Base-by-base conservation (phyloP, 2,113 vertebrate species). In the Thalassarche chlororhynchos region DNA sequence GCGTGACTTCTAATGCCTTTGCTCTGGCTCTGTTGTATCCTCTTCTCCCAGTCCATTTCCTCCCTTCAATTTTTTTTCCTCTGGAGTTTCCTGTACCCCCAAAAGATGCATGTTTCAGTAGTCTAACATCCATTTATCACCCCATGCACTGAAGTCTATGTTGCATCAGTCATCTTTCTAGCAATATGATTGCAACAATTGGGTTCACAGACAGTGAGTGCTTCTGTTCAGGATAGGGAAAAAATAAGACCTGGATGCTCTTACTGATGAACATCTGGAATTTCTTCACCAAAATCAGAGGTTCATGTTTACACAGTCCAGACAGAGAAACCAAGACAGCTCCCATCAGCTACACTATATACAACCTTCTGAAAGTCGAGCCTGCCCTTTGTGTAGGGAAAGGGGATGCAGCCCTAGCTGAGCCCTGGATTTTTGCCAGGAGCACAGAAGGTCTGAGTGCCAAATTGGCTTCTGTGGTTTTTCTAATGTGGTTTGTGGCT, bases 401-500 rank as follows among this genome's bases (percentile, higher is more conserved):
- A 84, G 74, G 92, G 84, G 96, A 57, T 6, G 3, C 71, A 66
- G 78, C 88, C 93, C 44, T 2, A 57, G 66, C 80, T 5, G 3
- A 88, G 89, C 58, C 84, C 89, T 97, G 96, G 96, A 66, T 17
- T 70, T 66, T 0, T 49, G 84, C 97, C 96, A 97, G 94, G 38
- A 93, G 69, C 89, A 89, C 95, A 95, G 94, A 46, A 96, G 93
- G 89, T 86, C 91, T 93, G 75, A 80, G 81, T 72, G 77, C 96
- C 94, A 96, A 95, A 95, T 60, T 95, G 94, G 93, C 95, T 96
- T 80, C 93, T 96, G 95, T 93, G 96, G 94, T 64, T 97, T 62
- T 91, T 94, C 87, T 95, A 80, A 91, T 95, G 97, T 80, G 96
- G 96, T 96, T 96, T 97, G 97, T 95, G 97, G 97, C 87, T 96